Conservation (phyloP, 2,888 invertebrate species). For the Phaonia tiefii region DNA sequence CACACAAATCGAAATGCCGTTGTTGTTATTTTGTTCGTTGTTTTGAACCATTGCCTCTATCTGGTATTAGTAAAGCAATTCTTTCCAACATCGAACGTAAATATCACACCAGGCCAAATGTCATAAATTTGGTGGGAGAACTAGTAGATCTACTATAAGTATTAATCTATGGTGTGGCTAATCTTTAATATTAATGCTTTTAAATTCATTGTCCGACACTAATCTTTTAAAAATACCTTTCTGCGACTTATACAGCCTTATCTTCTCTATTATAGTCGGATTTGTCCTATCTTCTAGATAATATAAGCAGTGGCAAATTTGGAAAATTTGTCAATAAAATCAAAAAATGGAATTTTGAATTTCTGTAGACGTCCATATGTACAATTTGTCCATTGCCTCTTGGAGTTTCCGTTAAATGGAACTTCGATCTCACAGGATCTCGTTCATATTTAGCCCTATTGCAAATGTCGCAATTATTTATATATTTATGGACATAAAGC, state of each 20-base stretch:
- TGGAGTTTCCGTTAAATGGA: slow-evolving; percentile 40
- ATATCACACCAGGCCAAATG: too few species aligned
- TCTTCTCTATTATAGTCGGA: slow-evolving; percentile 63
- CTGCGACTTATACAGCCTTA: slow-evolving; percentile 53
- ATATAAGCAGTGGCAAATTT: slow-evolving; percentile 61
- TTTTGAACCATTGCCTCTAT: too few species aligned
- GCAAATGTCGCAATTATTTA: too few species aligned
- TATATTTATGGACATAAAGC: slow-evolving; percentile 50
- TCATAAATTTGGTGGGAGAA: too few species aligned
- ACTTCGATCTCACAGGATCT: background rate
- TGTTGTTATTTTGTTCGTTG: too few species aligned
- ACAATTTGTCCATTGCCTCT: slow-evolving; percentile 44
- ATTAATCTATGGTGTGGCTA: too few species aligned
- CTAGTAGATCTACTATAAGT: too few species aligned
- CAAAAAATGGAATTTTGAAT: slow-evolving; percentile 49
- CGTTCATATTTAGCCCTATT: slow-evolving; percentile 4
- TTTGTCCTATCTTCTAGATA: slow-evolving; percentile 59
- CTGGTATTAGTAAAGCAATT: too few species aligned
- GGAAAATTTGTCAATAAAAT: slow-evolving; percentile 59
- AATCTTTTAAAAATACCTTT: slow-evolving; percentile 58
- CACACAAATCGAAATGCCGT: too few species aligned
- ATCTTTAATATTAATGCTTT: too few species aligned
- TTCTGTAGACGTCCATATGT: slow-evolving; percentile 19
- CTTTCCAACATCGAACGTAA: too few species aligned
- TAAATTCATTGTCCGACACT: slow-evolving; percentile 40